phyloP scores from a whole-genome alignment of 1,140 invertebrate species.

The Colletes latitarsis region DNA sequence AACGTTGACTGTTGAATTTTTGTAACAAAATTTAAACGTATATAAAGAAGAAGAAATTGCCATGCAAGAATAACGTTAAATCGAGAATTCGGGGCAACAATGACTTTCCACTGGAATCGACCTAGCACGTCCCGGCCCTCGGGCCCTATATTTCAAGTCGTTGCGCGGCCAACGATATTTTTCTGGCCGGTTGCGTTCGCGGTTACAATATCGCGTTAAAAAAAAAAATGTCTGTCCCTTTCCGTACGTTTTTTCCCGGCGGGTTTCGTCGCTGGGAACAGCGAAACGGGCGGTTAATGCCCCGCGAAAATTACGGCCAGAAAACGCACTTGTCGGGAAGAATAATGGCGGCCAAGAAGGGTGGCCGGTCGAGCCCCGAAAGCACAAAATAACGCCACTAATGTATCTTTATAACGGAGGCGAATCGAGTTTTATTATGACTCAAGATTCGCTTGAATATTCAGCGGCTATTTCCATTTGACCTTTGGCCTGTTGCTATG shows the following conservation, averaged over 20 bases:
- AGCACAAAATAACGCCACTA: conserved; percentile 55
- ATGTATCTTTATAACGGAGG: conserved; percentile 65
- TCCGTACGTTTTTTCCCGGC: neutral
- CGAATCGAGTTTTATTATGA: conserved; percentile 66
- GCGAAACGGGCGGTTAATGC: conserved; percentile 62
- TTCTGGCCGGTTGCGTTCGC: neutral
- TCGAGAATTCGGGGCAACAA: too few relatives aligned
- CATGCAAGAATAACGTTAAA: too few relatives aligned
- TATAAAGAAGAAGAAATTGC: too few relatives aligned
- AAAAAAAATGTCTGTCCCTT: conserved; percentile 2
- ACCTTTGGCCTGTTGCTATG: conserved; percentile 58
- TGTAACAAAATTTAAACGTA: too few relatives aligned
- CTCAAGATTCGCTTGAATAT: conserved; percentile 58
- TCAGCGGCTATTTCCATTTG: conserved; percentile 46
- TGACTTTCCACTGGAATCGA: too few relatives aligned
- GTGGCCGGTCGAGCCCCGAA: conserved; percentile 15
- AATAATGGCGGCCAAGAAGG: conserved; percentile 55
- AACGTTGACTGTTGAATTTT: too few relatives aligned
- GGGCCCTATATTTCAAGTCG: neutral
- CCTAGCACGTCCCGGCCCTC: neutral
- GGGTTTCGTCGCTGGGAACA: conserved; percentile 2
- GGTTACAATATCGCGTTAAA: neutral
- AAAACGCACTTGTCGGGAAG: conserved; percentile 58
- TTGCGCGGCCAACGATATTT: neutral
- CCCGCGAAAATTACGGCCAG: conserved; percentile 58